Evolutionary conservation across 2,113 vertebrate species (phyloP).

Genomic region (Spea bombifrons): DNA sequence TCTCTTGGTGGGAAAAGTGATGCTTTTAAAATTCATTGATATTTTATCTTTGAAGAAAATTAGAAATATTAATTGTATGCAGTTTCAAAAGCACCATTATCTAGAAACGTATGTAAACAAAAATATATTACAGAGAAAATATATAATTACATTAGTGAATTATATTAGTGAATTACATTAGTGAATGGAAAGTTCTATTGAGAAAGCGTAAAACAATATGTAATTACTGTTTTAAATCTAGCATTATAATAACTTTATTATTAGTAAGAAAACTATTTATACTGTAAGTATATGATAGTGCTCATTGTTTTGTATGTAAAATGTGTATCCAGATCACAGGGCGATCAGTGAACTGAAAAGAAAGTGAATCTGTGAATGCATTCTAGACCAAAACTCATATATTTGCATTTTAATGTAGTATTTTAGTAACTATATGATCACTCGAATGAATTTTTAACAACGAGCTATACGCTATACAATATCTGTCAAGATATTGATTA

Average conservation of each 20-base stretch:
- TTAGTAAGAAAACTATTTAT: too few relatives aligned
- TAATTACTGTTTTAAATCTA: too few relatives aligned
- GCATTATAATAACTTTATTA: too few relatives aligned
- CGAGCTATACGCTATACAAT: not conserved
- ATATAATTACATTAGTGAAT: too few relatives aligned
- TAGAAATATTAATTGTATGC: not conserved
- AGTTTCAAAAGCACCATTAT: not conserved
- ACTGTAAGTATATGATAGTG: too few relatives aligned
- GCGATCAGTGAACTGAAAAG: too few relatives aligned
- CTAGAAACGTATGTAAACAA: not conserved
- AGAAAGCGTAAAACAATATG: too few relatives aligned
- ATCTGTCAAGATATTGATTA: not conserved
- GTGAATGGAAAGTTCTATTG: too few relatives aligned
- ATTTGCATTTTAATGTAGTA: not conserved
- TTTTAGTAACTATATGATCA: not conserved
- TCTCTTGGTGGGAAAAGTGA: conserved; percentile 17
- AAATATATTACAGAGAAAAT: not conserved
- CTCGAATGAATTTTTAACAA: not conserved
- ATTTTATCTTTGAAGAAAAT: not conserved
- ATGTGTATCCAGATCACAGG: too few relatives aligned
- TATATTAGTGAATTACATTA: too few relatives aligned
- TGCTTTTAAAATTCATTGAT: conserved; percentile 14
- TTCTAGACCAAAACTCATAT: not conserved
- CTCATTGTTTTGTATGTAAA: too few relatives aligned
- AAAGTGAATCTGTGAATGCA: too few relatives aligned